Evolutionary conservation across 2,888 invertebrate genomes (phyloP), one percentile per base, ranked within the genome.

Genomic region (Clanis bilineata): DNA sequence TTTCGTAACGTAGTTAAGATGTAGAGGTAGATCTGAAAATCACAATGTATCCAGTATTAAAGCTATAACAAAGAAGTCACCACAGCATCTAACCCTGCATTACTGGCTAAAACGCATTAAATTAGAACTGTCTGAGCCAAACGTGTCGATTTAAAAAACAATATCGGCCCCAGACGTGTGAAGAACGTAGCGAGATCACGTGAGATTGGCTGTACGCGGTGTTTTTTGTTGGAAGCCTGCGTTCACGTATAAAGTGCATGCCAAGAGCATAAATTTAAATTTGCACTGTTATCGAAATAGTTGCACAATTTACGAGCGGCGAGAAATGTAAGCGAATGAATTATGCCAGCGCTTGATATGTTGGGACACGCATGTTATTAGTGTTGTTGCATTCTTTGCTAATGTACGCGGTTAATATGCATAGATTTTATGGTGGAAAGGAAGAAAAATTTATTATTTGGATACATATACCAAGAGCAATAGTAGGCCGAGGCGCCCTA

Each of bases 211-310:
- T 65, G 70, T 62, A 70, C 73, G 70, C 74, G 81, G 74, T 81
- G 85, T 82, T 88, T 88, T 83, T 86, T 80, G 79, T 79, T 77
- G 74, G 70, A 81, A 83, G 82, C 81, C 73, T 72, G 76, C 82
- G 76, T 82, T 79, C 82, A 86, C 79, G 82, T 78, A 83, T 79
- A 82, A 83, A 89, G 86, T 85, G 86, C 88, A 87, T 83, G 80
- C 84, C 80, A 72, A 76, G 77, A 73, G 82, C 84, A 86, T 90
- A 88, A 88, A 90, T 89, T 89, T 86, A 85, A 90, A 88, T 88
- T 89, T 85, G 80, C 80, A 73, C 76, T 80, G 82, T 85, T 90
- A 90, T 90, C 90, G 82, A 88, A 90, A 89, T 88, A 85, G 85
- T 87, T 84, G 80, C 76, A 75, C 78, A 85, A 88, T 87, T 89